Percentiles rank a stretch among this genome's conserved stretches.
Conservation (phyloP, 1,140 invertebrate genomes). For the Acyrthosiphon pisum region DNA sequence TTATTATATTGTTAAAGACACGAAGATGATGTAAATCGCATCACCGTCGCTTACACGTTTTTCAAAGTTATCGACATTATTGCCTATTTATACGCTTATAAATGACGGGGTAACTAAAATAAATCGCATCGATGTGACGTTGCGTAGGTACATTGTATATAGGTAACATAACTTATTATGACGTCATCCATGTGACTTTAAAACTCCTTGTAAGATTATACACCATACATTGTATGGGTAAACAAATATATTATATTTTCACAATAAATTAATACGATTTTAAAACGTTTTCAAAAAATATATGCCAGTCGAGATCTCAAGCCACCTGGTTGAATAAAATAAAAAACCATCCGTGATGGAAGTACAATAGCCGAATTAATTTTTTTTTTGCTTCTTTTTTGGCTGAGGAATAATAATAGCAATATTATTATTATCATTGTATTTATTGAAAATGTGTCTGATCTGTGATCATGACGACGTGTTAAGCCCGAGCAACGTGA, state of each 20-base stretch:
- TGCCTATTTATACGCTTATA: not conserved
- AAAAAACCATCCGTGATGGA: not conserved
- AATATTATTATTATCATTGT: not conserved
- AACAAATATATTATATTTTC: not conserved
- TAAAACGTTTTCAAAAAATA: not conserved
- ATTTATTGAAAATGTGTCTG: not conserved
- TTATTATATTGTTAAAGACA: not conserved
- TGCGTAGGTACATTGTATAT: too few relatives aligned
- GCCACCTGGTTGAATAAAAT: not conserved
- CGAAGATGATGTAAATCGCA: not conserved
- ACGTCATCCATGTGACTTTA: not conserved
- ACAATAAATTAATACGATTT: not conserved
- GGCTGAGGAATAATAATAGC: not conserved
- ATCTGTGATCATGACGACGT: not conserved
- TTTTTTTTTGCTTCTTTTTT: not conserved
- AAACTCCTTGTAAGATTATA: not conserved
- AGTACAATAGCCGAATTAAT: not conserved
- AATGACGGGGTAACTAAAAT: not conserved
- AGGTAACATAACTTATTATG: conserved; percentile 1
- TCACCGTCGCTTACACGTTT: not conserved
- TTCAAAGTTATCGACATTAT: not conserved
- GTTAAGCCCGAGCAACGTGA: not conserved
- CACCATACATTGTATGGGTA: too few relatives aligned
- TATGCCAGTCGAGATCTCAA: not conserved
- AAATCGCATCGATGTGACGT: not conserved